These are phyloP conservation scores for Microplitis deprimator DNA, from an alignment of 2,888 invertebrate genomes.

Conservation along the genomic window DNA sequence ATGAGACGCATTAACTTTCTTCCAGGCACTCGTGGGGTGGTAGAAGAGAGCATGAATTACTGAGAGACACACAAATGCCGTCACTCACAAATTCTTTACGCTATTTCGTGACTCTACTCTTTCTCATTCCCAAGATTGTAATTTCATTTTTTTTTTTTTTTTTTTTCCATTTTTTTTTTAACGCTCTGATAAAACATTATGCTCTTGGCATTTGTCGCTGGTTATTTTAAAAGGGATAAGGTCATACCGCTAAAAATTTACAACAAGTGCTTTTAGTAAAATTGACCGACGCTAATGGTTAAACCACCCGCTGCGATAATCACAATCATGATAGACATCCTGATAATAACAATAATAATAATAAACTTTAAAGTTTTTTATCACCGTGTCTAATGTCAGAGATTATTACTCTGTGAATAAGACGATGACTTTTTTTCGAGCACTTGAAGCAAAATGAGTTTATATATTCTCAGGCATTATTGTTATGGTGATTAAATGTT, in stretches of 20 bases:
- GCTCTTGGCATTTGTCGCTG: slow-evolving; percentile 22
- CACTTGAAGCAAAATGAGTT: too few relatives aligned
- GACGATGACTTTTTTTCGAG: too few relatives aligned
- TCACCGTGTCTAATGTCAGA: neutral
- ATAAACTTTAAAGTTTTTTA: slow-evolving; percentile 20
- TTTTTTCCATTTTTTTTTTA: slow-evolving; percentile 1
- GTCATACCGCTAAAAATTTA: slow-evolving; percentile 29
- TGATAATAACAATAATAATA: slow-evolving; percentile 43
- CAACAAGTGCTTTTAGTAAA: slow-evolving; percentile 59
- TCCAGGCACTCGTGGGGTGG: slow-evolving; percentile 21
- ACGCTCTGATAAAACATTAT: slow-evolving; percentile 6
- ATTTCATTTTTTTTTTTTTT: slow-evolving; percentile 25
- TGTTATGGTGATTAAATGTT: too few relatives aligned
- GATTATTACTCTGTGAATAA: neutral
- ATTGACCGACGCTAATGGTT: slow-evolving; percentile 60
- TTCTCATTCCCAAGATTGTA: slow-evolving; percentile 8
- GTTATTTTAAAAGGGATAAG: slow-evolving; percentile 21
- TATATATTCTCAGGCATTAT: too few relatives aligned
- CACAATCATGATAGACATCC: slow-evolving; percentile 56
- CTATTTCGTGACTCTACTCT: slow-evolving; percentile 10
- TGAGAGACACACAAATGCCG: slow-evolving; percentile 13
- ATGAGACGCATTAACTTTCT: slow-evolving; percentile 63
- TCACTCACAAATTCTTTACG: slow-evolving; percentile 25
- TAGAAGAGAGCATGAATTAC: slow-evolving; percentile 43
- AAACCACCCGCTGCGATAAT: slow-evolving; percentile 57